A percentile compares a stretch with the other conserved stretches of the same genome.
Evolutionary conservation across 2,888 invertebrate genomes (phyloP).

Genomic region (Acleris laterana): DNA sequence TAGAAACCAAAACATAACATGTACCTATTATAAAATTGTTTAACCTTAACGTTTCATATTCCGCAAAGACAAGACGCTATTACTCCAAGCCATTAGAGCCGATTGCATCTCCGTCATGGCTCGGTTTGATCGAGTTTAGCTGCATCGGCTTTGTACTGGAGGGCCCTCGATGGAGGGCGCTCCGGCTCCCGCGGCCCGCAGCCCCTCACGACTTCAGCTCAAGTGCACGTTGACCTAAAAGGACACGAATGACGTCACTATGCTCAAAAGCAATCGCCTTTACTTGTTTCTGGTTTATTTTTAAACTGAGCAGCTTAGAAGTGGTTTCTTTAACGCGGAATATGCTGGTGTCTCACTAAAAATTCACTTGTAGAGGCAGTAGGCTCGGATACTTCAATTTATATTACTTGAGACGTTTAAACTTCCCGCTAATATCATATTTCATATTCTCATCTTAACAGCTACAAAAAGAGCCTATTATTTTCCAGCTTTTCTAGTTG

Average conservation of each 20-base stretch:
- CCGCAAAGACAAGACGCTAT: constrained; percentile 22
- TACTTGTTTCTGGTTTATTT: constrained; percentile 23
- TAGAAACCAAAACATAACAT: neutral
- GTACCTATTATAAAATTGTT: neutral
- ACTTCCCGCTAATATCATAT: no score
- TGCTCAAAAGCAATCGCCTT: constrained; percentile 24
- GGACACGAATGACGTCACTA: constrained; percentile 55
- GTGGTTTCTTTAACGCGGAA: no score
- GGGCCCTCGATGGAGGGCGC: constrained; percentile 36
- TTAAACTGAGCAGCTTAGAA: neutral
- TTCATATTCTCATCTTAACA: no score
- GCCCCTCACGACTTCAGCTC: constrained; percentile 50
- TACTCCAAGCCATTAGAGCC: constrained; percentile 35
- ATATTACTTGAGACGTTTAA: no score
- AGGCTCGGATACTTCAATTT: no score
- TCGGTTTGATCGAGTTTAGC: constrained; percentile 33
- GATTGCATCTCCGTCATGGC: constrained; percentile 35
- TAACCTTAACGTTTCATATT: neutral
- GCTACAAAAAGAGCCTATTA: no score
- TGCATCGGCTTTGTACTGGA: constrained; percentile 55
- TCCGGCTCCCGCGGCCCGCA: constrained; percentile 39
- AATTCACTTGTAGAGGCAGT: no score
- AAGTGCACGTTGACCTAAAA: constrained; percentile 62
- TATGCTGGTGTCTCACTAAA: no score
- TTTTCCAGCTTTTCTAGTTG: no score